phyloP scores from a whole-genome alignment of 2,113 vertebrate species.

The Pavo muticus region DNA sequence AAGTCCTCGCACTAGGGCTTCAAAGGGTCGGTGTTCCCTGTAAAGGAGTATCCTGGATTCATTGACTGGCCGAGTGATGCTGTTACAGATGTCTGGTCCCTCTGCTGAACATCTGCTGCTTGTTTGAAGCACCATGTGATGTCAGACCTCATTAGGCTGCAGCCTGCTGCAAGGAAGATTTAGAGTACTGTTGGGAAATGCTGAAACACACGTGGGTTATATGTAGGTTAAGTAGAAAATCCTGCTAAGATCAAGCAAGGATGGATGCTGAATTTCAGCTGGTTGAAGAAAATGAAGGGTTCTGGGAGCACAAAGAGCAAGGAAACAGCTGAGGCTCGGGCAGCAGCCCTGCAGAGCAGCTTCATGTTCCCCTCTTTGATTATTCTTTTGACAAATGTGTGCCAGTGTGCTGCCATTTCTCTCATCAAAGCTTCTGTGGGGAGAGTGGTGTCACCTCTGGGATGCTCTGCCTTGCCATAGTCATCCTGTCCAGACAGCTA shows the following conservation, averaged over 20 bases:
- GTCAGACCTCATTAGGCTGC: background rate
- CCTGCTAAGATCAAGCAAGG: background rate
- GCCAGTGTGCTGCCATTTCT: conserved; percentile 61
- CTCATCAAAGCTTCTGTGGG: conserved; percentile 64
- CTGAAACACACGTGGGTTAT: background rate
- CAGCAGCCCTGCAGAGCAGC: background rate
- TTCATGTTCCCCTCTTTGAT: conserved; percentile 14
- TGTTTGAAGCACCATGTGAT: background rate
- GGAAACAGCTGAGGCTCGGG: background rate
- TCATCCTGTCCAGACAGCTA: background rate
- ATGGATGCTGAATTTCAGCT: background rate
- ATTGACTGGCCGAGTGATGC: background rate
- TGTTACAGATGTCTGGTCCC: background rate
- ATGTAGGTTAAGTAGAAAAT: background rate
- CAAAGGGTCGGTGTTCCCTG: background rate
- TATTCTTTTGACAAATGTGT: conserved; percentile 27
- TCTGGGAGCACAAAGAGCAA: background rate
- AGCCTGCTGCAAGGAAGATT: background rate
- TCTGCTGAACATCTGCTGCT: background rate
- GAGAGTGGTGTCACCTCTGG: background rate
- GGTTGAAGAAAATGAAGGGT: background rate
- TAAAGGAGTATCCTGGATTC: background rate
- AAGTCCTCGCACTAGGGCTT: background rate
- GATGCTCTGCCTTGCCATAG: background rate
- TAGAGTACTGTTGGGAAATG: background rate